Percentiles rank a stretch among this genome's conserved stretches.
phyloP scores from a whole-genome alignment of 2,113 vertebrate genomes.

The Trogon surrucura region DNA sequence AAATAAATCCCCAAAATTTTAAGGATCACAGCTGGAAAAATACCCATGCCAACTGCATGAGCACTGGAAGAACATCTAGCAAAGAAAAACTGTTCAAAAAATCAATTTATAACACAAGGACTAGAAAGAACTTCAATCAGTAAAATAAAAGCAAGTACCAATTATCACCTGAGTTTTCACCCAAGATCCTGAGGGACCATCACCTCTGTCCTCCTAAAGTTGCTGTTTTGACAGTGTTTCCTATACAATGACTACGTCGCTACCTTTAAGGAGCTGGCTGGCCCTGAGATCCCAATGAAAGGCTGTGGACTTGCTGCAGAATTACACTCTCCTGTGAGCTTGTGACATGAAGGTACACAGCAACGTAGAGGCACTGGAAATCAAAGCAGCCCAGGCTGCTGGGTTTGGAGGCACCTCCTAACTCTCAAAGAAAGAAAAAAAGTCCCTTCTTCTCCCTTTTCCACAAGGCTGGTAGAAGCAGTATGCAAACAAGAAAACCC shows the following conservation, averaged over 20 bases:
- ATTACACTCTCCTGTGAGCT: neutral
- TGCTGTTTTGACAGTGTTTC: neutral
- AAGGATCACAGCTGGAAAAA: neutral
- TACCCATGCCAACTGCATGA: neutral
- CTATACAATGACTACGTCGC: fast-evolving
- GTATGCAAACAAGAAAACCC: neutral
- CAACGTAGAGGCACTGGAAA: neutral
- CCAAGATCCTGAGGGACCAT: neutral
- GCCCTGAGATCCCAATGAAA: neutral
- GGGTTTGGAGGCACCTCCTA: neutral
- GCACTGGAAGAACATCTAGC: neutral
- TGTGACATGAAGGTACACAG: neutral
- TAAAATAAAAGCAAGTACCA: neutral
- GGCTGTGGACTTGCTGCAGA: neutral
- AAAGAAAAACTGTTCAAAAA: neutral
- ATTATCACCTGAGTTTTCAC: neutral
- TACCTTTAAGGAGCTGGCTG: neutral
- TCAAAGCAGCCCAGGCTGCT: neutral
- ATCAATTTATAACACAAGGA: neutral
- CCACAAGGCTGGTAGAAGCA: neutral
- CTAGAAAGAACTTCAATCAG: neutral
- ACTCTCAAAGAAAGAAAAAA: neutral
- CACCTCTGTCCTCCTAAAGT: neutral
- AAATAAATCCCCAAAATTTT: neutral
- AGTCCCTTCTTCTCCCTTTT: neutral